Conservation (phyloP, 1,140 invertebrate species). For the Gonioctena quinquepunctata region DNA sequence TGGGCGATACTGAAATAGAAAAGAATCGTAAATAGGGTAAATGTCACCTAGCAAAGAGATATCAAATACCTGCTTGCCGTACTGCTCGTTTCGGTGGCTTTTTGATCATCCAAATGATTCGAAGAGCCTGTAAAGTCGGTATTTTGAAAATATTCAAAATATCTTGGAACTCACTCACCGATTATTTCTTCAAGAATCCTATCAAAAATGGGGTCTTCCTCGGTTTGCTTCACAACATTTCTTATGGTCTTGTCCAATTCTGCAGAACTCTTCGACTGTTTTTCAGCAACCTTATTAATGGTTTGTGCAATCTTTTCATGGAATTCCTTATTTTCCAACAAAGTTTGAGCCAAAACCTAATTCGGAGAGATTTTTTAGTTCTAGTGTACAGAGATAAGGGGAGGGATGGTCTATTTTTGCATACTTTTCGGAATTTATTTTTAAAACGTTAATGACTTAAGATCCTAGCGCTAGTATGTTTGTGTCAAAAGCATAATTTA, state of each 20-base stretch:
- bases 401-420: too few relatives aligned
- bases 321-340: conserved; percentile 38
- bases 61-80: not conserved
- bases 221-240: conserved; percentile 38
- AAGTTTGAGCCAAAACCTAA: conserved; percentile 33
- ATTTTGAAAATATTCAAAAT: too few relatives aligned
- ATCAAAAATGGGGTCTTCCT: conserved; percentile 41
- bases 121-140: not conserved
- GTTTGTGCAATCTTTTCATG: conserved; percentile 42
- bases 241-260: conserved; percentile 39
- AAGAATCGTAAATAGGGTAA: too few relatives aligned
- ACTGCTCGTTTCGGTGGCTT: not conserved
- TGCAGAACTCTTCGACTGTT: not conserved
- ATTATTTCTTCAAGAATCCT: conserved; percentile 38
- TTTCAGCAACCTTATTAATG: conserved; percentile 33
- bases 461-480: too few relatives aligned
- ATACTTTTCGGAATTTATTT: too few relatives aligned
- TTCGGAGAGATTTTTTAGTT: too few relatives aligned
- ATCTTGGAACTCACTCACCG: conserved; percentile 12
- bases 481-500: too few relatives aligned
- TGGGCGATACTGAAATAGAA: too few relatives aligned
- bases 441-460: too few relatives aligned
- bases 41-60: too few relatives aligned
- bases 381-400: too few relatives aligned
- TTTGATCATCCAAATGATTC: not conserved